phyloP scores from a whole-genome alignment of 2,888 invertebrate species.

The Hecatera dysodea region DNA sequence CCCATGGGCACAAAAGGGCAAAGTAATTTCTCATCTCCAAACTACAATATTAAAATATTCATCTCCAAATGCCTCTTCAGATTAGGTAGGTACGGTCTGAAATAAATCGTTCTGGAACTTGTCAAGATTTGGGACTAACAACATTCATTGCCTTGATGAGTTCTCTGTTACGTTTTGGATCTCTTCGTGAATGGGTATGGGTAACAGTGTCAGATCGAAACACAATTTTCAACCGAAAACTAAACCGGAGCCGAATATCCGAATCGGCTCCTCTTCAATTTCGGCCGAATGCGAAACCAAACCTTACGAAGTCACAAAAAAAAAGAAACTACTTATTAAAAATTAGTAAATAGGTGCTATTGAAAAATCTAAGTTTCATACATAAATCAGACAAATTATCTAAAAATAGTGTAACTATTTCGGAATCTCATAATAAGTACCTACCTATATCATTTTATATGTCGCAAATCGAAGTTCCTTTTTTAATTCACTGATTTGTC shows the following conservation, averaged over 20 bases:
- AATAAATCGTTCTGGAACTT: slow-evolving; percentile 37
- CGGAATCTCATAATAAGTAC: no score
- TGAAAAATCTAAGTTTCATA: no score
- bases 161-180: slow-evolving; percentile 10
- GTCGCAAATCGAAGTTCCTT: no score
- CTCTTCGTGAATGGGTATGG: not conserved
- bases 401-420: no score
- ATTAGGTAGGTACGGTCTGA: slow-evolving; percentile 24
- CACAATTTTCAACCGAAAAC: not conserved
- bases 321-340: no score
- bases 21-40: slow-evolving; percentile 24
- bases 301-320: not conserved
- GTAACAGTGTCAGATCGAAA: not conserved
- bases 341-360: no score
- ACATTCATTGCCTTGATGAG: slow-evolving; percentile 30
- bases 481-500: no score
- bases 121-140: slow-evolving; percentile 23
- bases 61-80: slow-evolving; percentile 20
- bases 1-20: slow-evolving; percentile 5
- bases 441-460: no score
- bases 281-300: not conserved
- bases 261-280: not conserved
- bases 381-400: no score
- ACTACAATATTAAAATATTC: slow-evolving; percentile 30
- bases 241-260: not conserved